Evolutionary conservation across 2,113 vertebrate species (phyloP).

Genomic region (Aphyosemion australe): DNA sequence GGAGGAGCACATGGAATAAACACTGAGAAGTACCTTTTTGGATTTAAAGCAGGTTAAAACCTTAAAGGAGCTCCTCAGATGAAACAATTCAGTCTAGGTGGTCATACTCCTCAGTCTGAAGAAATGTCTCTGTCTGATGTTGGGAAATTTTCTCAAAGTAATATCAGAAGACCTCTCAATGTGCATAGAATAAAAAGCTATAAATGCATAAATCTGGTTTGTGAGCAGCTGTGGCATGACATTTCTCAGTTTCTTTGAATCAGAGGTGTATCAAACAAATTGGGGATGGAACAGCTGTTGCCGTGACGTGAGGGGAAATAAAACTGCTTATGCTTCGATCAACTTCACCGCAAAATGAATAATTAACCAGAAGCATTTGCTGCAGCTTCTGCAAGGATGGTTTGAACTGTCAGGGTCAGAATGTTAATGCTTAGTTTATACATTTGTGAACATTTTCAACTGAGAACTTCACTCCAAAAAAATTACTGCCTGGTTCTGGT

Average conservation of each 20-base stretch:
- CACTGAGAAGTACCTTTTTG: too few relatives aligned
- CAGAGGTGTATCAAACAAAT: background rate
- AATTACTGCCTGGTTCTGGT: background rate
- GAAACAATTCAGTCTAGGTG: too few relatives aligned
- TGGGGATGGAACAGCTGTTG: background rate
- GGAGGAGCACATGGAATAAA: too few relatives aligned
- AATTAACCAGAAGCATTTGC: background rate
- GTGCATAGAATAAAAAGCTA: background rate
- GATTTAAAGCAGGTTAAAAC: too few relatives aligned
- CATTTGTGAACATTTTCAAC: background rate
- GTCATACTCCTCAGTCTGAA: too few relatives aligned
- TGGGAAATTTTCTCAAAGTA: too few relatives aligned
- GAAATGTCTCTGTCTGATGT: too few relatives aligned
- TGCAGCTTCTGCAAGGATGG: background rate
- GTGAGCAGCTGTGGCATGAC: background rate
- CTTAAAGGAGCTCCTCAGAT: too few relatives aligned
- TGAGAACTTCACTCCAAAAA: background rate
- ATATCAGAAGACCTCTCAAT: background rate
- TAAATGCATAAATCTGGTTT: background rate
- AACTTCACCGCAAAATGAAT: slow-evolving; percentile 3
- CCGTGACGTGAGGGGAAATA: background rate
- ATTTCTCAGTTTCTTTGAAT: background rate
- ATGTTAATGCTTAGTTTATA: background rate
- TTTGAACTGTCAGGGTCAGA: background rate
- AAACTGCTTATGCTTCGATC: background rate